Conservation (phyloP, 2,888 invertebrate species). For the Hecatera dysodea region DNA sequence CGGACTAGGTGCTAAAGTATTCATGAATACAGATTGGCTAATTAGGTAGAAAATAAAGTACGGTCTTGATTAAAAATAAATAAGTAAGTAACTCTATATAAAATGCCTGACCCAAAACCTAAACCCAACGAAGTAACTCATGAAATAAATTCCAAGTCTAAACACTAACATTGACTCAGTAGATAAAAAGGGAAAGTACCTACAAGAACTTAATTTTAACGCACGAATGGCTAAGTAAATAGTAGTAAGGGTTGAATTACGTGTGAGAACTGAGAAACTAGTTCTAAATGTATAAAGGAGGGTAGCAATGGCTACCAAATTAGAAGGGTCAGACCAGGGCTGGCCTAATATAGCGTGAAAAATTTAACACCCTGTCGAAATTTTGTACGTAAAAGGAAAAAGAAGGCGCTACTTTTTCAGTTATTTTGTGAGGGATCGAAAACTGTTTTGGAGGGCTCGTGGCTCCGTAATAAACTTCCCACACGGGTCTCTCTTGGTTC, state of each 20-base stretch:
- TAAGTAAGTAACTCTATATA: slow-evolving; percentile 23
- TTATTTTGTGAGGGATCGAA: slow-evolving; percentile 10
- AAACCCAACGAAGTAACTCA: not conserved
- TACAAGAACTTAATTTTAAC: slow-evolving; percentile 60
- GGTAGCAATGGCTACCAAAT: slow-evolving; percentile 60
- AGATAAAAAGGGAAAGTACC: slow-evolving; percentile 48
- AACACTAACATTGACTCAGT: slow-evolving; percentile 37
- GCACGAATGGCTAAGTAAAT: slow-evolving; percentile 56
- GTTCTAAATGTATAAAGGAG: slow-evolving; percentile 60
- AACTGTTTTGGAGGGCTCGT: not conserved
- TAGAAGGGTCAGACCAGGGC: slow-evolving; percentile 64
- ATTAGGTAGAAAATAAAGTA: slow-evolving; percentile 24
- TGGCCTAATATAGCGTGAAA: slow-evolving; percentile 64
- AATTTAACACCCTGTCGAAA: slow-evolving; percentile 60
- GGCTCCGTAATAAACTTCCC: not conserved
- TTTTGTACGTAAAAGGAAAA: slow-evolving; percentile 49
- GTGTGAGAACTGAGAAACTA: slow-evolving; percentile 64
- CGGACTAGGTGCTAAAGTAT: slow-evolving; percentile 28
- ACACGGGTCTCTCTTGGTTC: not conserved
- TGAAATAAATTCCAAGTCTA: slow-evolving; percentile 23
- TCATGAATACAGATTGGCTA: slow-evolving; percentile 49
- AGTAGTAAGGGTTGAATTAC: slow-evolving; percentile 58
- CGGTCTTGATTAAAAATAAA: slow-evolving; percentile 32
- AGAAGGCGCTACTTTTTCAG: slow-evolving; percentile 4
- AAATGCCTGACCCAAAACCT: not conserved